These are phyloP conservation scores for Epsilonema sp. DNA, from an alignment of 2,888 invertebrate species.

Conservation along the genomic window DNA sequence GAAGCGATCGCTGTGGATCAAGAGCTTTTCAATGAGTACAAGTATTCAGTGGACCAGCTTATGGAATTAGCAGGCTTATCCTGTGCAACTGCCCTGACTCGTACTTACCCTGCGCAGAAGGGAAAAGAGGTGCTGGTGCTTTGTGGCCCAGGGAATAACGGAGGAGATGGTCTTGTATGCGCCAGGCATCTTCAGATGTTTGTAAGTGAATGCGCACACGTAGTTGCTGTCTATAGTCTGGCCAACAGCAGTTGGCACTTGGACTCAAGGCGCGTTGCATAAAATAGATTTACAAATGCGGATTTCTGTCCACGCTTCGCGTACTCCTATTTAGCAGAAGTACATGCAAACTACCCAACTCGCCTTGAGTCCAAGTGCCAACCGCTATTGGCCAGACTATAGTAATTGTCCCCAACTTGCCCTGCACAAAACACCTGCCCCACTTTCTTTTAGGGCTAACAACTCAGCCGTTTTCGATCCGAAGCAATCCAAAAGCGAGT, in stretches of 20 bases:
- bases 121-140: conserved; percentile 38
- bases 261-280: too few species aligned
- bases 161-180: conserved; percentile 90
- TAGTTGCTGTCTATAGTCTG: too few species aligned
- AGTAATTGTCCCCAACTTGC: too few species aligned
- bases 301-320: too few species aligned
- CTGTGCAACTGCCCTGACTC: conserved; percentile 67
- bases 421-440: too few species aligned
- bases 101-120: conserved; percentile 25
- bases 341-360: too few species aligned
- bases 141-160: conserved; percentile 86
- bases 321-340: too few species aligned
- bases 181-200: conserved; percentile 77
- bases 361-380: too few species aligned
- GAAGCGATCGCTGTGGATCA: conserved; percentile 44
- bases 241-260: too few species aligned
- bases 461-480: conserved; percentile 58
- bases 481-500: conserved; percentile 54
- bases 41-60: conserved; percentile 82
- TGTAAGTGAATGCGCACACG: conserved; percentile 25
- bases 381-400: too few species aligned
- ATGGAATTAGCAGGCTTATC: conserved; percentile 95
- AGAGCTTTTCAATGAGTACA: conserved; percentile 74
- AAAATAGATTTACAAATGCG: too few species aligned
- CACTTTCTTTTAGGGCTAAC: conserved; percentile 49